A percentile compares a stretch with the other conserved stretches of the same genome.
These are phyloP conservation scores for Buathra laborator DNA, from an alignment of 2,888 invertebrate species.

Conservation along the genomic window DNA sequence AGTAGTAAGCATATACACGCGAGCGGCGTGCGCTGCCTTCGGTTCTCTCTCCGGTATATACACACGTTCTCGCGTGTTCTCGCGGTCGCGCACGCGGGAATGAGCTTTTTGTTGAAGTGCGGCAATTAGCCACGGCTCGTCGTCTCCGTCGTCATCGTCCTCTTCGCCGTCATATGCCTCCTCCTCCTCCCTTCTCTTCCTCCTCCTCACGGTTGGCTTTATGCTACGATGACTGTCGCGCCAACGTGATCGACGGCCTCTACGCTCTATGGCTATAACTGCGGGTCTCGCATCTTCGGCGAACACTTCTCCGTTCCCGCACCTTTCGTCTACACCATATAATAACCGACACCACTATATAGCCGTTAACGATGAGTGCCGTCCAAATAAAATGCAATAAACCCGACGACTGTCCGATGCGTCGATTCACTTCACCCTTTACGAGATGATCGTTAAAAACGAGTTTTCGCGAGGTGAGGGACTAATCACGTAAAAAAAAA, in stretches of 20 bases:
- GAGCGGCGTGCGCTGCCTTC: conserved; percentile 2
- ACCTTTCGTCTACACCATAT: conserved; percentile 18
- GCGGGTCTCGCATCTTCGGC: conserved; percentile 31
- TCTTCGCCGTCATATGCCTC: conserved; percentile 37
- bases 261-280: conserved; percentile 60
- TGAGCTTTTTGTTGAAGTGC: conserved; percentile 80
- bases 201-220: conserved; percentile 61
- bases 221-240: conserved; percentile 66
- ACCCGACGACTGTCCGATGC: not conserved
- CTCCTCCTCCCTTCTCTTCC: conserved; percentile 34
- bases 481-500: not conserved
- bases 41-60: not conserved
- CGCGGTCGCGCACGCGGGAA: conserved; percentile 72
- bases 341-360: not conserved
- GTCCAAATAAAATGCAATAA: conserved; percentile 8
- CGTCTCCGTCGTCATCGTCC: conserved; percentile 73
- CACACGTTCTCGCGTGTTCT: conserved; percentile 57
- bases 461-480: not conserved
- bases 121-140: conserved; percentile 84
- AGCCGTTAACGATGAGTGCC: not conserved
- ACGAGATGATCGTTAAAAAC: not conserved
- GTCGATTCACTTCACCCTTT: conserved; percentile 2
- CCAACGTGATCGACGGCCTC: conserved; percentile 70
- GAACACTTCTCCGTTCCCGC: not conserved
- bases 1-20: not conserved